Evolutionary conservation across 2,888 invertebrate genomes (phyloP).

Genomic region (Nemotelus pantherinus): DNA sequence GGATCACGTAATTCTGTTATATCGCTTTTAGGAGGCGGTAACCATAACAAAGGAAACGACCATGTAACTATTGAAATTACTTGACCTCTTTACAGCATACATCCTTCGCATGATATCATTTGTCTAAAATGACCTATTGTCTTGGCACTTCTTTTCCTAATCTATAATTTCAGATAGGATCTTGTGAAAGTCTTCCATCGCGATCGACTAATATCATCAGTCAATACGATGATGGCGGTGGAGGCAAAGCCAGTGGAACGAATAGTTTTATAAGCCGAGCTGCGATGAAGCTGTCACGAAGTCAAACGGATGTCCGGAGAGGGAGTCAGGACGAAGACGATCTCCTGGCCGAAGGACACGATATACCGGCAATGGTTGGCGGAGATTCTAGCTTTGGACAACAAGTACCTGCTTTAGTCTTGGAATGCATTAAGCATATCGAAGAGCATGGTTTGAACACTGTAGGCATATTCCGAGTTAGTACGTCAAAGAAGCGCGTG

Average conservation of each 20-base stretch:
- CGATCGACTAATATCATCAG: slow-evolving; percentile 50
- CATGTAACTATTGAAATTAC: slow-evolving; percentile 30
- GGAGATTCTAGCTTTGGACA: slow-evolving; percentile 56
- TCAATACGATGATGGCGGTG: slow-evolving; percentile 38
- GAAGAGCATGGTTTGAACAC: slow-evolving; percentile 83
- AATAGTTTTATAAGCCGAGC: slow-evolving; percentile 61
- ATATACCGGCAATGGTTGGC: slow-evolving; percentile 53
- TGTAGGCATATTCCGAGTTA: slow-evolving; percentile 90
- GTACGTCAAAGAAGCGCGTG: slow-evolving; percentile 90
- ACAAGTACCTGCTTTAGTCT: slow-evolving; percentile 80
- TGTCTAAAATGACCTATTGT: neutral
- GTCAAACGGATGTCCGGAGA: slow-evolving; percentile 67
- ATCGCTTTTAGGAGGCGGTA: slow-evolving; percentile 67
- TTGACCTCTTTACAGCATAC: neutral
- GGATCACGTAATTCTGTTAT: slow-evolving; percentile 79
- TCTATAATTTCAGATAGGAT: slow-evolving; percentile 72
- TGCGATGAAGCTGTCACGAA: slow-evolving; percentile 66
- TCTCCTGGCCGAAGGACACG: slow-evolving; percentile 62
- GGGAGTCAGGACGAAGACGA: slow-evolving; percentile 62
- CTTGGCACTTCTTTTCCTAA: neutral
- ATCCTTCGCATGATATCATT: neutral
- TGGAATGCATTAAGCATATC: slow-evolving; percentile 83
- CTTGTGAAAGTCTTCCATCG: slow-evolving; percentile 76
- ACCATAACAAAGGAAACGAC: slow-evolving; percentile 33
- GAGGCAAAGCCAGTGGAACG: slow-evolving; percentile 40